Percentiles rank a stretch among this genome's conserved stretches.
Conservation (phyloP, 2,888 invertebrate genomes). For the Meteorus colon region DNA sequence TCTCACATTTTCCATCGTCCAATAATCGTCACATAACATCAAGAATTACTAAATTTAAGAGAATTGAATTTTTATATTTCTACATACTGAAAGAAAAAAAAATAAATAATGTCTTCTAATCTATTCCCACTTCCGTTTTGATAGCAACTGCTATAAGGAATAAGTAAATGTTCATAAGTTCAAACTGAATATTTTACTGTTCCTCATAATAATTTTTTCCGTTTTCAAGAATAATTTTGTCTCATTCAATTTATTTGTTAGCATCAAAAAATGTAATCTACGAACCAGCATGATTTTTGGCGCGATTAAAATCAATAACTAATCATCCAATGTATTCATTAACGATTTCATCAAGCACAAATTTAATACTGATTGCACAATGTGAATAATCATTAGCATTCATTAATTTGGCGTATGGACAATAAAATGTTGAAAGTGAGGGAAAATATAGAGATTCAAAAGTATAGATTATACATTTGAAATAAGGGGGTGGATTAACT, state of each 20-base stretch:
- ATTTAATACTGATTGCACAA: neutral
- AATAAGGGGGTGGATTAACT: neutral
- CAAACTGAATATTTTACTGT: too few species aligned
- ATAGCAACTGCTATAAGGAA: too few species aligned
- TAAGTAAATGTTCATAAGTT: too few species aligned
- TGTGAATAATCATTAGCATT: neutral
- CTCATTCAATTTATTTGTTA: neutral
- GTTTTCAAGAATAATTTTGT: neutral
- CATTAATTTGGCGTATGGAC: neutral
- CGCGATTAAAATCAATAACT: neutral
- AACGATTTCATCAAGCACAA: neutral
- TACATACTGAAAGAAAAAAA: too few species aligned
- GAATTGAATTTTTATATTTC: too few species aligned
- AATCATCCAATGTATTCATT: conserved; percentile 4
- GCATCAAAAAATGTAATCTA: neutral
- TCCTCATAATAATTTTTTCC: too few species aligned
- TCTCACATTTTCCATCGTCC: too few species aligned
- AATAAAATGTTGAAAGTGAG: neutral
- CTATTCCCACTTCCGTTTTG: too few species aligned
- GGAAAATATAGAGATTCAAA: neutral
- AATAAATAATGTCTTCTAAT: too few species aligned
- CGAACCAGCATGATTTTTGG: neutral
- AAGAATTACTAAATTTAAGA: too few species aligned
- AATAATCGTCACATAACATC: too few species aligned
- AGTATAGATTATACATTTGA: neutral